phyloP scores from a whole-genome alignment of 2,888 invertebrate species.

The Drosophila trichaetosa region DNA sequence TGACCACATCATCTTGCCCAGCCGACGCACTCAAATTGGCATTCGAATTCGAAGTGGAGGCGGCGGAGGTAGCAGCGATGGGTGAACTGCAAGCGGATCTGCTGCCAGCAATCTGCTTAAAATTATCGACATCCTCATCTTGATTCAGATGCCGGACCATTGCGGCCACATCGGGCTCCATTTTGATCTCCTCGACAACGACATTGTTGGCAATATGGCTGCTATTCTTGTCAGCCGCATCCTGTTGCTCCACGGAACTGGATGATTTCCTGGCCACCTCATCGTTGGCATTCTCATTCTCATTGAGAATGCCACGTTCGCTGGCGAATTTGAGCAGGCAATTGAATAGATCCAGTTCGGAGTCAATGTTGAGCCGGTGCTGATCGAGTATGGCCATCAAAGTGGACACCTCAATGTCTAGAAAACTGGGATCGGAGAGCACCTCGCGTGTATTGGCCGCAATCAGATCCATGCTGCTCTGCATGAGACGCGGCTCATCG shows the following conservation, averaged over 20 bases:
- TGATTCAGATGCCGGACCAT: slow-evolving; percentile 78
- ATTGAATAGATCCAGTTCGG: slow-evolving; percentile 91
- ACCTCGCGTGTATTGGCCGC: slow-evolving; percentile 91
- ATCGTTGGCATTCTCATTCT: slow-evolving; percentile 45
- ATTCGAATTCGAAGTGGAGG: slow-evolving; percentile 25
- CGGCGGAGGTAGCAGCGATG: background rate
- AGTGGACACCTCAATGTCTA: slow-evolving; percentile 91
- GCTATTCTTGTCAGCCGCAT: slow-evolving; percentile 33
- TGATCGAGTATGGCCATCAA: slow-evolving; percentile 91
- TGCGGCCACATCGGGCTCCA: slow-evolving; percentile 82
- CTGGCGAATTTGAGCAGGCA: slow-evolving; percentile 89
- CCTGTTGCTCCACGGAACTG: slow-evolving; percentile 36
- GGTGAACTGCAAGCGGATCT: slow-evolving; percentile 30
- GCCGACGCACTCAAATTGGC: background rate
- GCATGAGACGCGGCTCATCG: slow-evolving; percentile 92
- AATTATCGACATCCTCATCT: slow-evolving; percentile 61
- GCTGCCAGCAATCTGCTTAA: slow-evolving; percentile 27
- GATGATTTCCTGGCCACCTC: slow-evolving; percentile 21
- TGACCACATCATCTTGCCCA: slow-evolving; percentile 75
- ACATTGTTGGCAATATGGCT: slow-evolving; percentile 38
- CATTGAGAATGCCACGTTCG: slow-evolving; percentile 85
- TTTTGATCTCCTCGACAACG: slow-evolving; percentile 81
- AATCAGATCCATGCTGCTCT: slow-evolving; percentile 92
- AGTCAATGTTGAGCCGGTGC: slow-evolving; percentile 89
- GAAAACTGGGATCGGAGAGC: slow-evolving; percentile 90